Conservation (phyloP, 2,113 vertebrate genomes). For the Thoracochromis brauschi region DNA sequence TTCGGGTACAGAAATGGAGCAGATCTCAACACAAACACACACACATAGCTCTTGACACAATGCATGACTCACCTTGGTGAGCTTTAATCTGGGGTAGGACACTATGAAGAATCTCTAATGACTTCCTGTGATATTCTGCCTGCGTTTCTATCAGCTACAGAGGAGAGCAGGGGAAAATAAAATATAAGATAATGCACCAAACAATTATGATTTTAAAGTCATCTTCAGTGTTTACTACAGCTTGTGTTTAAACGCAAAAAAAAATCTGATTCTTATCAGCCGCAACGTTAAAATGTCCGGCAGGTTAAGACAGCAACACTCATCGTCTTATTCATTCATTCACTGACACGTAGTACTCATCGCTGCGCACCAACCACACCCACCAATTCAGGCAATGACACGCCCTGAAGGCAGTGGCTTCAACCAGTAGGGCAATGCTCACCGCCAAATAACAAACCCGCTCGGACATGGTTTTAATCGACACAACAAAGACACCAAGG, state of each 20-base stretch:
- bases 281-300: background rate
- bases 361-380: background rate
- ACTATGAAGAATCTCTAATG: slow-evolving; percentile 85
- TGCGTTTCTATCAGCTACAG: slow-evolving; percentile 92
- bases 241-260: background rate
- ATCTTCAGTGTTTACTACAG: background rate
- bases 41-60: background rate
- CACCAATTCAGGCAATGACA: background rate
- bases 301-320: background rate
- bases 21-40: background rate
- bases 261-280: background rate
- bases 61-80: slow-evolving; percentile 85
- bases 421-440: background rate
- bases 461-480: background rate
- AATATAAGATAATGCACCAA: background rate
- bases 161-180: background rate
- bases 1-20: background rate
- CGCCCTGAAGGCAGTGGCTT: background rate
- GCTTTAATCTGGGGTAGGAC: slow-evolving; percentile 97
- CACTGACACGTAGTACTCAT: background rate
- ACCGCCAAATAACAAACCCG: background rate
- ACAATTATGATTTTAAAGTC: background rate
- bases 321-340: background rate
- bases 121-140: slow-evolving; percentile 94
- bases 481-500: background rate